Base-by-base conservation (phyloP, 2,888 invertebrate genomes). In the Patella depressa region DNA sequence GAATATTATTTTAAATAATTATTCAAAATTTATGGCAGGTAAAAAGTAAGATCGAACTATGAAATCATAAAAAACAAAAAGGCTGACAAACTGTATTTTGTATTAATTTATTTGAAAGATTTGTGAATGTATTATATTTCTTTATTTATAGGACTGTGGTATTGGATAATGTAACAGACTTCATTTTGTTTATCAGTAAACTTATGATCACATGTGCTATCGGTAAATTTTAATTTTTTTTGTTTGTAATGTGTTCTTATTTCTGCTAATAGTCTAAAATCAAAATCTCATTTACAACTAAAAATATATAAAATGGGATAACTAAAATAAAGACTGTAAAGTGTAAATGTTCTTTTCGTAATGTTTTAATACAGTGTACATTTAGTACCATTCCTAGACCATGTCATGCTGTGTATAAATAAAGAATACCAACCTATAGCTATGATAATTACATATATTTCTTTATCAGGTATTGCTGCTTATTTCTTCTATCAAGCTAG, bases 141-240 rank as follows among this genome's bases (percentile, higher is more conserved):
- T 72, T 73, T 29, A 57, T n/a, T 87, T 87, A 72, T 81, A 90
- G 93, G 80, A 92, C 92, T 17, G 90, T 92, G 3, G 93, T 93
- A 12, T 85, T 93, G 24, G 92, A 93, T 82, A 91, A 92, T 83
- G 90, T 97, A 53, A 96, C 97, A 11, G 96, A 97, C 89, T 97
- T 98, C 91, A 92, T 98, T 75, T 95, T 99, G 89, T 96, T 98
- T 92, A 92, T 98, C 76, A 97, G 98, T 7, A 98, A 97, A 92
- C 87, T 98, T 55, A 92, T 96, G 81, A 94, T 98, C 72, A 96
- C 96, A 0, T 94, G 95, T 3, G 94, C 95, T 65, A 65, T 65
- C 24, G n/a, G 57, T 57, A 57, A n/a, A 17, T 17, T 57, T 15
- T 57, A 17, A 17, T 57, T 57, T 7, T 7, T n/a, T 57, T 17